Conservation (phyloP, 2,888 invertebrate genomes). For the Pollenia amentaria region DNA sequence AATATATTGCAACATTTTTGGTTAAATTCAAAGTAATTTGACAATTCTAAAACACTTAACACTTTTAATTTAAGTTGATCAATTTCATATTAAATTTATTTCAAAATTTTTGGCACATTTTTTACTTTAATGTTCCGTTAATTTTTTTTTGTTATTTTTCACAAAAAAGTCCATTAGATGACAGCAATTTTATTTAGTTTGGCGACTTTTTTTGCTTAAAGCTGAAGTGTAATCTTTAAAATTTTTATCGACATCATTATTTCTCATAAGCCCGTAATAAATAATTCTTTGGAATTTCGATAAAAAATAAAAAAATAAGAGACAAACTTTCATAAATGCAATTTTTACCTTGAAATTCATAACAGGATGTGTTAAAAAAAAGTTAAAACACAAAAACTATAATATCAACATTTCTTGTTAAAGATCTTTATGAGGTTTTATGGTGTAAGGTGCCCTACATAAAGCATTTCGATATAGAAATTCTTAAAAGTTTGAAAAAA, state of each 20-base stretch:
- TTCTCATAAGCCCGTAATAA: slow-evolving; percentile 74
- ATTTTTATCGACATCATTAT: slow-evolving; percentile 74
- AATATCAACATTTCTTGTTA: slow-evolving; percentile 66
- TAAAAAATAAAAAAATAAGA: slow-evolving; percentile 32
- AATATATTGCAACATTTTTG: not conserved
- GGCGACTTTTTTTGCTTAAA: not conserved
- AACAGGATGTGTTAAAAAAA: slow-evolving; percentile 73
- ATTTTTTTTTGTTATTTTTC: slow-evolving; percentile 34
- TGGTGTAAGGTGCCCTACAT: slow-evolving; percentile 28
- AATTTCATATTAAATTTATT: slow-evolving; percentile 36
- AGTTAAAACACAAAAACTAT: slow-evolving; percentile 26
- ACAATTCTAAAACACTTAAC: slow-evolving; percentile 22
- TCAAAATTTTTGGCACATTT: slow-evolving; percentile 52
- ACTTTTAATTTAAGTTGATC: slow-evolving; percentile 52
- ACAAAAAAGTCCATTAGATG: slow-evolving; percentile 68
- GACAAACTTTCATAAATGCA: slow-evolving; percentile 72
- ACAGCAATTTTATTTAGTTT: slow-evolving; percentile 66
- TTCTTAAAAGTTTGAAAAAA: no score
- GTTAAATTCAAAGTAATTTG: not conserved
- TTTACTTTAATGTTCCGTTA: slow-evolving; percentile 53
- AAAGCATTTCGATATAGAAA: not conserved
- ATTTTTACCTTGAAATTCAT: slow-evolving; percentile 75
- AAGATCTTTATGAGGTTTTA: slow-evolving; percentile 66
- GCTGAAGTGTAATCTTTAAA: slow-evolving; percentile 71
- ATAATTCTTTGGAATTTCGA: slow-evolving; percentile 73